Evolutionary conservation across 2,888 invertebrate species (phyloP).

Genomic region (Meganola albula): DNA sequence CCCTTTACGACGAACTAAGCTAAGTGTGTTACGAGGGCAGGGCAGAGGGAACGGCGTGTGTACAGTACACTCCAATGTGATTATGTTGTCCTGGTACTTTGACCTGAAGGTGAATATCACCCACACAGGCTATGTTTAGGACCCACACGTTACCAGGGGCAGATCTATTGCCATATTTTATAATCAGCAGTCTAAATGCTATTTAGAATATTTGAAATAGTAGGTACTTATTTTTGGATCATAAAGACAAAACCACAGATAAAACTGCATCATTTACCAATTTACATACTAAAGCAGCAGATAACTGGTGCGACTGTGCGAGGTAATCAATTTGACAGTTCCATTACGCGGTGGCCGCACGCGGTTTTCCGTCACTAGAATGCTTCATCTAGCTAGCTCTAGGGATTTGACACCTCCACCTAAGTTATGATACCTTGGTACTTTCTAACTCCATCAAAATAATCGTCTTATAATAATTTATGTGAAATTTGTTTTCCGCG

Average conservation of each 20-base stretch:
- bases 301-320: conserved; percentile 8
- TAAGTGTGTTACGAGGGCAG: conserved; percentile 16
- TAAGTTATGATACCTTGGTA: conserved; percentile 34
- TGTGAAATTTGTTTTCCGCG: too few species aligned
- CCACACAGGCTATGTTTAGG: too few species aligned
- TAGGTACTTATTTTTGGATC: too few species aligned
- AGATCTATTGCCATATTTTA: too few species aligned
- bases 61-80: neutral
- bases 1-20: conserved; percentile 4
- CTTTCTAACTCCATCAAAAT: conserved; percentile 9
- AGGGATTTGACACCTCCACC: conserved; percentile 22
- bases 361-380: conserved; percentile 39
- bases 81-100: too few species aligned
- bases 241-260: too few species aligned
- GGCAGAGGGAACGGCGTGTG: neutral
- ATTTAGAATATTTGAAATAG: too few species aligned
- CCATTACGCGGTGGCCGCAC: conserved; percentile 47
- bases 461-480: too few species aligned
- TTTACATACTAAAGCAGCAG: neutral
- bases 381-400: conserved; percentile 19
- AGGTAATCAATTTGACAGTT: conserved; percentile 40
- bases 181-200: too few species aligned
- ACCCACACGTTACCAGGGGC: too few species aligned
- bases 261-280: neutral
- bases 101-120: too few species aligned